Evolutionary conservation across 64 coral and sea anemone genomes (phyloP), one percentile per base, ranked within the genome.

Genomic region (Stichodactyla helianthus): DNA sequence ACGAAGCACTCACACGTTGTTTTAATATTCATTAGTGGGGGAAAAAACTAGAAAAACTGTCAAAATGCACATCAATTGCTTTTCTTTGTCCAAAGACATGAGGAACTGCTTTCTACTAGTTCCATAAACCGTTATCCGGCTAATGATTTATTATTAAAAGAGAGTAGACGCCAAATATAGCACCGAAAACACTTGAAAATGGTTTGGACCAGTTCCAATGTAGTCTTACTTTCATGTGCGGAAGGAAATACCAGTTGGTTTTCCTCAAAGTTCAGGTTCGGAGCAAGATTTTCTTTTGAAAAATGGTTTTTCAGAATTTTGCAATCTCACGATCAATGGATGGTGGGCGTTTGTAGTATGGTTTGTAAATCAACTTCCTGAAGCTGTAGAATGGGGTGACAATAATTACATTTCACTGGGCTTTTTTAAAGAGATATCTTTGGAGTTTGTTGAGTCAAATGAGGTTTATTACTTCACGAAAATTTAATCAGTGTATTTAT

Each of bases 1-100:
- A 9, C 10, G 7, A 27, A 44, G 35, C 35, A 44, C 11, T 23
- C 10, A 74, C 68, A 74, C 68, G 68, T 74, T 74, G 25, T 31
- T 74, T 74, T 74, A 74, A 74, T 74, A 74, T 74, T 74, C 68
- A 74, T 74, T 74, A 74, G 68, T 31, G 62, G 22, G 62, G 27
- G 27, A 74, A 74, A 74, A 4, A 20, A 31, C 25, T 31, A 27
- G 68, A 74, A 74, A 44, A 74, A 74, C 68, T 28, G 68, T 31
- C 68, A 74, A 74, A 74, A 26, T 26, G 68, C 20, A 27, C 68
- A 31, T 27, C 25, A 35, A 0, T 74, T 11, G 68, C 25, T 11
- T 31, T 11, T 11, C 68, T 27, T 74, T 74, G 68, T 74, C 68
- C 68, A 23, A 31, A 23, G 7, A 22, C 18, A 68, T 20, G 19